Base-by-base conservation (phyloP, 2,113 vertebrate genomes). In the Phycodurus eques region DNA sequence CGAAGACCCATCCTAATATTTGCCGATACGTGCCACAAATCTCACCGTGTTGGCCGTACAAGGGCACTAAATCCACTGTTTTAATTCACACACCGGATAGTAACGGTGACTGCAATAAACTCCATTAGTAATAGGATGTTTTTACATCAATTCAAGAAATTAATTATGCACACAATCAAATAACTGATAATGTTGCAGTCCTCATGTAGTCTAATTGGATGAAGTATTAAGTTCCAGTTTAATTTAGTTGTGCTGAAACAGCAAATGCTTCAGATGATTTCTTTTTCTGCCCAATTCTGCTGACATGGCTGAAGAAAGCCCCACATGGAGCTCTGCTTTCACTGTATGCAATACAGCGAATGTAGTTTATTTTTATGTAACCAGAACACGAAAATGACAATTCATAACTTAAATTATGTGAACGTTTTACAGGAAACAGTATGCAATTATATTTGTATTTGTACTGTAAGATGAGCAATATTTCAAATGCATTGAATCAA, bases 291-390 rank as follows among this genome's bases (percentile, higher is more conserved):
- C 20, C 59, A 64, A 20, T 39, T 80, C 20, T 6, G 9, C 22
- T 22, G 19, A 67, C 61, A 20, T 64, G 22, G 22, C 65, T 39
- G 8, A 79, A 57, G 19, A 67, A 74, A 11, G 77, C 79, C 73
- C 83, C 78, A 83, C 75, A 77, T 78, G 67, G 69, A 74, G 72
- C 69, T 68, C 4, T 10, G 8, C 8, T 4, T 71, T 33, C 14
- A 35, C 56, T 13, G 12, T 13, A 59, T 59, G 22, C 22, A 59
- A 59, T 59, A 8, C 49, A 19, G 49, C 6, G 17, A 51, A 51
- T 39, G 6, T 39, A 3, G 35, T 39, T 39, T 39, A 39, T 39
- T 53, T 53, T 53, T 6, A 6, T 6, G 15, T 19, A 53, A 53
- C 49, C 15, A 19, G 49, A 53, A 53, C 4, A 12, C 19, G 49